Evolutionary conservation across 2,113 vertebrate species (phyloP).

Genomic region (Osmerus mordax): DNA sequence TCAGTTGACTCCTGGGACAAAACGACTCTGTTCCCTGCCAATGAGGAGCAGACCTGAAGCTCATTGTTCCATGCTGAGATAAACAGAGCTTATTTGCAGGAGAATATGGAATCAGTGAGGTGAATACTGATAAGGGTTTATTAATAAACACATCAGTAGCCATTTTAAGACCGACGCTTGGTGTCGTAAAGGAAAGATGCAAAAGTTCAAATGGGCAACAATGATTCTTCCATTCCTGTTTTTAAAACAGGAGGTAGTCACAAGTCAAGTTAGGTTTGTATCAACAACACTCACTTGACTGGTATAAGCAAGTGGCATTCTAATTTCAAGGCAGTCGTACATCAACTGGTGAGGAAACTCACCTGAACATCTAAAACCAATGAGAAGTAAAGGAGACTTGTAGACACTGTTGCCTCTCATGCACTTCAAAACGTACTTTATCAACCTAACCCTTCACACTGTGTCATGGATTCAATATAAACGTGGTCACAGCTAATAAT

Average conservation of each 20-base stretch:
- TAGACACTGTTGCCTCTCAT: neutral
- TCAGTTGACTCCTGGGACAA: neutral
- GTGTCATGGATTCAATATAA: too few species aligned
- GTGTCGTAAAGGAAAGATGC: neutral
- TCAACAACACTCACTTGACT: too few species aligned
- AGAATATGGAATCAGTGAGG: slow-evolving; percentile 9
- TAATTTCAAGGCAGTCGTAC: too few species aligned
- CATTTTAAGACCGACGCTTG: neutral
- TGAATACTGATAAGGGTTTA: neutral
- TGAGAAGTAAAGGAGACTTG: too few species aligned
- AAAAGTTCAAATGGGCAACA: neutral
- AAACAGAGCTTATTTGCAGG: slow-evolving; percentile 10
- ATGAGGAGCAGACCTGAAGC: neutral
- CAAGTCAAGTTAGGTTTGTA: too few species aligned
- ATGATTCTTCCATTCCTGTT: slow-evolving; percentile 1
- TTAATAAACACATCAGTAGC: slow-evolving; percentile 11
- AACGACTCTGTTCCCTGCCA: slow-evolving; percentile 9
- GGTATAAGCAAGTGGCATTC: too few species aligned
- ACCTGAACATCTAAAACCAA: too few species aligned
- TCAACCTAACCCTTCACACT: too few species aligned
- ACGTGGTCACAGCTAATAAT: too few species aligned
- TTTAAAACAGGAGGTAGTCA: neutral
- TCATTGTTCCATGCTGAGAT: slow-evolving; percentile 27
- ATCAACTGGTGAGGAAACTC: neutral
- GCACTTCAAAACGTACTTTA: too few species aligned